These are phyloP conservation scores for Hirtodrosophila histrioides DNA, from an alignment of 2,888 invertebrate species.

Conservation along the genomic window DNA sequence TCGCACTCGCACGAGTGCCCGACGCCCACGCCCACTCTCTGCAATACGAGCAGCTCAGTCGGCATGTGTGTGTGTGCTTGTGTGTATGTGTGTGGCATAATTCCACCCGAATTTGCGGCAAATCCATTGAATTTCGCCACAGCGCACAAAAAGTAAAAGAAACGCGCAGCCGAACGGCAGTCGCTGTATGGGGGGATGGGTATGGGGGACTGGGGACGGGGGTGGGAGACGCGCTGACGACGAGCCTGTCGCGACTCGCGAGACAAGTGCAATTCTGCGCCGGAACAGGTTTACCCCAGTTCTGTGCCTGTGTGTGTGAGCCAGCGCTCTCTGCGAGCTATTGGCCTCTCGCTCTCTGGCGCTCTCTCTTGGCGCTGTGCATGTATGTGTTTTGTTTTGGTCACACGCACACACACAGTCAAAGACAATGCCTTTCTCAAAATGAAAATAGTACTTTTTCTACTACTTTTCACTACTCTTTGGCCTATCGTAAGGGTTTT, in stretches of 20 bases:
- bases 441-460: constrained; percentile 35
- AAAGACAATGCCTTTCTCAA: constrained; percentile 14
- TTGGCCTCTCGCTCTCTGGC: constrained; percentile 27
- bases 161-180: constrained; percentile 66
- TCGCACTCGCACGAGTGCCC: constrained; percentile 68
- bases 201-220: neutral
- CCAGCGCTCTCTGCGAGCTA: neutral
- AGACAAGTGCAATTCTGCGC: constrained; percentile 76
- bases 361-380: constrained; percentile 23
- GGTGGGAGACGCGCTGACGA: constrained; percentile 13
- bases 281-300: constrained; percentile 69
- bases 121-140: constrained; percentile 78
- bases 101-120: constrained; percentile 81
- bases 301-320: constrained; percentile 28
- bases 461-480: constrained; percentile 41
- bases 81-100: constrained; percentile 64
- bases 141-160: constrained; percentile 73
- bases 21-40: constrained; percentile 75
- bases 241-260: constrained; percentile 39
- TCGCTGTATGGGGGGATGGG: constrained; percentile 11
- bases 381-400: constrained; percentile 81
- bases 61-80: constrained; percentile 11
- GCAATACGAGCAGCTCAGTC: constrained; percentile 11
- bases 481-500: too few species aligned
- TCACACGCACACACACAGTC: constrained; percentile 63